Percentiles rank a stretch among this genome's conserved stretches.
phyloP scores from a whole-genome alignment of 2,888 invertebrate genomes.

The Lepas anatifera region DNA sequence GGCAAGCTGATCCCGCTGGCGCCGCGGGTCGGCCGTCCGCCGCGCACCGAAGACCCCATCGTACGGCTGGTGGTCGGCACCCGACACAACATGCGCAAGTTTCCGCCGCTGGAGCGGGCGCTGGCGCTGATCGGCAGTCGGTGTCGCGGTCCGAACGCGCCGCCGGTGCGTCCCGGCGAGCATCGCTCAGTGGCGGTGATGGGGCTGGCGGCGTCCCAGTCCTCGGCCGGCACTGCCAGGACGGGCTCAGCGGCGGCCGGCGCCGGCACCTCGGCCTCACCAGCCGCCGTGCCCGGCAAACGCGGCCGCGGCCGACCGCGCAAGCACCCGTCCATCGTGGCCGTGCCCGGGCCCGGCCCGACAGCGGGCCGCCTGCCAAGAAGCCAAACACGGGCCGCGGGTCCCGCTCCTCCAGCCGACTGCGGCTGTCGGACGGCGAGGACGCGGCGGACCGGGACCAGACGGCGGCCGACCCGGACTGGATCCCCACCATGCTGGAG shows the following conservation, averaged over 20 bases:
- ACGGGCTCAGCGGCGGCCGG: neutral
- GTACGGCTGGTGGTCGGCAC: neutral
- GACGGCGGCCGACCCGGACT: no score
- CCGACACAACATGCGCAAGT: neutral
- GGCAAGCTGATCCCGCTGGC: constrained; percentile 2
- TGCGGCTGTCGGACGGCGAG: no score
- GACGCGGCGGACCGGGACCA: no score
- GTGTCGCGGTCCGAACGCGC: neutral
- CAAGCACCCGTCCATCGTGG: constrained; percentile 6
- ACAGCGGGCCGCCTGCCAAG: no score
- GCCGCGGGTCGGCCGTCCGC: neutral
- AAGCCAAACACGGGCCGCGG: no score
- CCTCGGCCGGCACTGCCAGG: no score
- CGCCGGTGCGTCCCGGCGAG: no score
- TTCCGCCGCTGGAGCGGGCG: neutral
- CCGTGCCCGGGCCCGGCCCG: no score
- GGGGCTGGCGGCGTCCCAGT: neutral
- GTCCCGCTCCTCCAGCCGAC: no score
- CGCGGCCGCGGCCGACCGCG: constrained; percentile 15
- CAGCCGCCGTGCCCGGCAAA: neutral
- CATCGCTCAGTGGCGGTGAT: neutral
- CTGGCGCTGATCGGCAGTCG: neutral
- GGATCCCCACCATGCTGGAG: no score
- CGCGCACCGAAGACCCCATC: neutral
- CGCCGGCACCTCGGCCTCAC: neutral